These are phyloP conservation scores for Sus scrofa DNA, from an alignment of 2,113 vertebrate species.

Conservation along the genomic window DNA sequence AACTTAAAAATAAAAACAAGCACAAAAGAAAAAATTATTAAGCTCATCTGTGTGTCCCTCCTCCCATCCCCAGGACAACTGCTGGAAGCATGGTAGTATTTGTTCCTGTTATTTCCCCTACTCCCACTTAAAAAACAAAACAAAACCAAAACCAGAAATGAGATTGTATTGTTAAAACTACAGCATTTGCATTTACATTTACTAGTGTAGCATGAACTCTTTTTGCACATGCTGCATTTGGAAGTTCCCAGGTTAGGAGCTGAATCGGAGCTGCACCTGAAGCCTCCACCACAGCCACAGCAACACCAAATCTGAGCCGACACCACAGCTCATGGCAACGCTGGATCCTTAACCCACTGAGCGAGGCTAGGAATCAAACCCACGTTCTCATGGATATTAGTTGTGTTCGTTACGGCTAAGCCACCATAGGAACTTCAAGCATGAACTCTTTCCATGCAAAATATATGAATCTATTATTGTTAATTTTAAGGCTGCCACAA, in stretches of 20 bases:
- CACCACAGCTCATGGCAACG: too few relatives aligned
- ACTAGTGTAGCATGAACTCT: neutral
- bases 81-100: neutral
- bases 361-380: too few relatives aligned
- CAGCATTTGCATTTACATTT: slow-evolving; percentile 36
- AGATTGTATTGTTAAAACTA: neutral
- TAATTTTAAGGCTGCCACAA: neutral
- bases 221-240: neutral
- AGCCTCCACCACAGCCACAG: too few relatives aligned
- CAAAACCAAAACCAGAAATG: neutral
- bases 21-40: neutral
- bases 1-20: slow-evolving; percentile 1
- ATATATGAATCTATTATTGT: neutral
- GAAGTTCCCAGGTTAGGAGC: too few relatives aligned
- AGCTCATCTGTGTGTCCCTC: neutral
- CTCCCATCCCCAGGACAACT: neutral
- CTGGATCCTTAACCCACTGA: too few relatives aligned
- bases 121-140: neutral
- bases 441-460: neutral
- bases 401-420: too few relatives aligned
- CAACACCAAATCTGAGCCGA: too few relatives aligned
- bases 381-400: too few relatives aligned
- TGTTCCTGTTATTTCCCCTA: neutral
- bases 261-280: too few relatives aligned
- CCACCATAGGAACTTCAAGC: too few relatives aligned